Evolutionary conservation across 2,113 vertebrate genomes (phyloP), one percentile per base, ranked within the genome.

Genomic region (Atlantisia rogersi): DNA sequence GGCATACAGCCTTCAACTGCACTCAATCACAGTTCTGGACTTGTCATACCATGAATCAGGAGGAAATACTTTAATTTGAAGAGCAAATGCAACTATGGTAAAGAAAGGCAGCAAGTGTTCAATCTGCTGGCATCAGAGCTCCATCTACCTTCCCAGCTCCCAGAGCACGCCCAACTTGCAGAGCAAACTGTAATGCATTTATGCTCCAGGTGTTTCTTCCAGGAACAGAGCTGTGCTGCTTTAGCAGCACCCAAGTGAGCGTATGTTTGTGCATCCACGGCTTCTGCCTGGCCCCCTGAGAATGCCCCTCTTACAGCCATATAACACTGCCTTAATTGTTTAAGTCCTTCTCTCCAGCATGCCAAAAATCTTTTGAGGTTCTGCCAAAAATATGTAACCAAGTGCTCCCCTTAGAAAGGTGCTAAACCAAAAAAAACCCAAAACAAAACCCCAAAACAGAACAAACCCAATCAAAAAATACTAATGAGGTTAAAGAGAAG

Each of bases 1-100:
- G 2, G 39, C 60, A 60, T 2, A 70, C 26, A 56, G 65, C 76
- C 71, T 40, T 55, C 76, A 83, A 6, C 63, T 78, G 76, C 77
- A 64, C 42, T 95, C 86, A 62, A 9, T 90, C 92, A 92, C 46
- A 76, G 69, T 24, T 89, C 44, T 79, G 73, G 42, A 75, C 62
- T 69, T 78, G 69, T 75, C 56, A 14, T 3, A 29, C 55, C 9
- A 32, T 11, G 73, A 89, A 87, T 55, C 44, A 6, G 69, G 65
- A 93, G 70, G 67, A 97, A 97, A 94, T 37, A 67, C 62, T 96
- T 90, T 46, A 53, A 93, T 92, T 83, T 81, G 82, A 84, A 94
- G 71, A 90, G 69, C 83, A 94, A 91, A 87, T 55, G 59, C 67
- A 97, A 88, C 94, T 85, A 94, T 5, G 82, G 39, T 21, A 24